These are phyloP conservation scores for Spinus olivaceus DNA, from an alignment of 2,797 vertebrate species.

Conservation along the genomic window DNA sequence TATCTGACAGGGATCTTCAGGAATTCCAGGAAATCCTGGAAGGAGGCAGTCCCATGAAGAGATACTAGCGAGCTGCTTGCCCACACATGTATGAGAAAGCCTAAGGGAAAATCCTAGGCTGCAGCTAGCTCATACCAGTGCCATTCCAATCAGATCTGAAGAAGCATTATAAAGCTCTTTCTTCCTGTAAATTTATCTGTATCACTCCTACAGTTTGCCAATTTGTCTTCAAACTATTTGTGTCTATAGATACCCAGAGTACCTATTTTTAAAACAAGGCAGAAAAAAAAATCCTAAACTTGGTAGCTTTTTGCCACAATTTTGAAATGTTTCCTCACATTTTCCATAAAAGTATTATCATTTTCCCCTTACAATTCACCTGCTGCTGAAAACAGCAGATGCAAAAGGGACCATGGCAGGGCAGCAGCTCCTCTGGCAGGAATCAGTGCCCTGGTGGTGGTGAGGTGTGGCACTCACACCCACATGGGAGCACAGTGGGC, in stretches of 20 bases:
- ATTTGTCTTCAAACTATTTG: background rate
- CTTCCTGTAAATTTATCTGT: background rate
- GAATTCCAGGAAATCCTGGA: background rate
- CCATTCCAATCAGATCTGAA: background rate
- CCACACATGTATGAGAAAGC: background rate
- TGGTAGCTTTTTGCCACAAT: background rate
- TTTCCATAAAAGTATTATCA: background rate
- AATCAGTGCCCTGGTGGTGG: background rate
- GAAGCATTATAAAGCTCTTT: background rate
- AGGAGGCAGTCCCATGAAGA: background rate
- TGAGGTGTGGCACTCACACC: no score
- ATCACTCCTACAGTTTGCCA: background rate
- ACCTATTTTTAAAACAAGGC: background rate
- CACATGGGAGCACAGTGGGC: fast-evolving
- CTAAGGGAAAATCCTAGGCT: conserved; percentile 9
- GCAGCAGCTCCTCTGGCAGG: background rate
- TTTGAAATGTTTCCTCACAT: background rate
- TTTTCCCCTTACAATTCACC: background rate
- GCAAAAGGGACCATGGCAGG: background rate
- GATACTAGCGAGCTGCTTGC: background rate
- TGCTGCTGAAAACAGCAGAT: background rate
- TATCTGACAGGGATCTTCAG: background rate
- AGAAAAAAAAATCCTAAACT: background rate
- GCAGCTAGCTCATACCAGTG: background rate
- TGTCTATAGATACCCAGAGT: background rate